These are phyloP conservation scores for Carabus problematicus DNA, from an alignment of 2,888 invertebrate species.

Conservation along the genomic window DNA sequence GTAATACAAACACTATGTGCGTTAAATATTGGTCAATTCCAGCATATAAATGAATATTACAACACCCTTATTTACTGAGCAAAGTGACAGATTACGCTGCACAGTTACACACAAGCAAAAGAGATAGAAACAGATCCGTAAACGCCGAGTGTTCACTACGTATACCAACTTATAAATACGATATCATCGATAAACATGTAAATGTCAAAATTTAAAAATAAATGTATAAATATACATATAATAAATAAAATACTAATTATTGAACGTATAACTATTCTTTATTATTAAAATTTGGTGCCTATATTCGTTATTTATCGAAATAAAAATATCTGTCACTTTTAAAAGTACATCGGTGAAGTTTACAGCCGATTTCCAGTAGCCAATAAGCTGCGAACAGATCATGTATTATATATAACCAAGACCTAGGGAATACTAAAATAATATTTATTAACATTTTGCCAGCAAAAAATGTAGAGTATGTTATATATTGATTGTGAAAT, in stretches of 20 bases:
- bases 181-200: not conserved
- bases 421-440: too few relatives aligned
- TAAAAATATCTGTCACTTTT: not conserved
- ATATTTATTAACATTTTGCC: too few relatives aligned
- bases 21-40: not conserved
- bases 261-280: not conserved
- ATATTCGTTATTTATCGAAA: not conserved
- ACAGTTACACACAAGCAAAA: slow-evolving; percentile 8
- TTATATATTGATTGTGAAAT: too few relatives aligned
- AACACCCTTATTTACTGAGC: slow-evolving; percentile 23
- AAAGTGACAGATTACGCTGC: slow-evolving; percentile 28
- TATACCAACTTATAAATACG: too few relatives aligned
- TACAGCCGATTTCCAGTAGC: too few relatives aligned
- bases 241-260: not conserved
- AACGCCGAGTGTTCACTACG: too few relatives aligned
- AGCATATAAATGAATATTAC: slow-evolving; percentile 23
- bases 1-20: not conserved
- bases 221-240: not conserved
- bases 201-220: not conserved
- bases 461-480: too few relatives aligned
- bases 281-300: not conserved
- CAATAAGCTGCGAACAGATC: too few relatives aligned
- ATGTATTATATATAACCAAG: too few relatives aligned
- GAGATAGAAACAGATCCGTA: too few relatives aligned
- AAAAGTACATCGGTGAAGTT: too few relatives aligned